Conservation (phyloP, 2,113 vertebrate genomes). For the Nyctibius bracteatus region DNA sequence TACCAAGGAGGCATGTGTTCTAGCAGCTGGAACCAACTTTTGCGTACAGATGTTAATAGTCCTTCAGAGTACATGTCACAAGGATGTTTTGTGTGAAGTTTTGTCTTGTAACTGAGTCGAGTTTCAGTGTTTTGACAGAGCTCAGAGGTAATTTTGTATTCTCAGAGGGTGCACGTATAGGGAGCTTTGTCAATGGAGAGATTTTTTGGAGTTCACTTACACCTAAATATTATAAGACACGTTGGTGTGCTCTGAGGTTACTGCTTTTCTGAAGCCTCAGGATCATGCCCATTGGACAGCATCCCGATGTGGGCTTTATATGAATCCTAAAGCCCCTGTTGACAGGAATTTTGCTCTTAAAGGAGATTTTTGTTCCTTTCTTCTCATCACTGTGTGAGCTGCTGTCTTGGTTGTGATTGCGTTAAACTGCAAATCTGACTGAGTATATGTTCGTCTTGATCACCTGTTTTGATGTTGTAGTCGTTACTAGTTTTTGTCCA, state of each 20-base stretch:
- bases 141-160: background rate
- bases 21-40: background rate
- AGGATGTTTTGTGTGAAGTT: background rate
- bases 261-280: background rate
- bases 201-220: background rate
- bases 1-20: background rate
- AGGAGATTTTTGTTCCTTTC: background rate
- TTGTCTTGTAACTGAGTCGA: background rate
- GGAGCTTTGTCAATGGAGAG: background rate
- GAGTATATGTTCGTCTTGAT: background rate
- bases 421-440: background rate
- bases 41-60: background rate
- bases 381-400: background rate
- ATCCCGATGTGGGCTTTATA: background rate
- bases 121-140: background rate
- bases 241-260: background rate
- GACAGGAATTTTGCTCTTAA: background rate
- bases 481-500: background rate
- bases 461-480: background rate
- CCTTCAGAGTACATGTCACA: background rate
- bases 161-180: accelerated
- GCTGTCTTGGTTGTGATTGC: background rate
- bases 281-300: background rate
- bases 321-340: background rate
- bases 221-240: background rate